phyloP scores from a whole-genome alignment of 2,888 invertebrate genomes.

The Cryptocephalus primarius region DNA sequence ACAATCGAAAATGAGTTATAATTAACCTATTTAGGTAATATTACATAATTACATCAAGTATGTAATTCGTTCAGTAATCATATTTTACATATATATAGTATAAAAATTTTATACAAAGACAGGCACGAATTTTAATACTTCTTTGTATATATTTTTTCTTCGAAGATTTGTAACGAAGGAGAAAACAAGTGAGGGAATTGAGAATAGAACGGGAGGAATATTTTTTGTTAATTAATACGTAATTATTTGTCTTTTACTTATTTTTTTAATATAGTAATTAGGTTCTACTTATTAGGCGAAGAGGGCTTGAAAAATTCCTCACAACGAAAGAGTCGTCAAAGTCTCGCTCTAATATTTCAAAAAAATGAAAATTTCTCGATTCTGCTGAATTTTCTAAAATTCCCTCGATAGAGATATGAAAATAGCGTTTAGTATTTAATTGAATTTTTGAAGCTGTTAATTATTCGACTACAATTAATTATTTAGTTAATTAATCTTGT shows the following conservation, averaged over 20 bases:
- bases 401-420: slow-evolving; percentile 12
- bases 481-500: too few species aligned
- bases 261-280: too few species aligned
- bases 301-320: too few species aligned
- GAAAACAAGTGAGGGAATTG: too few species aligned
- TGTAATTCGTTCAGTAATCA: slow-evolving; percentile 20
- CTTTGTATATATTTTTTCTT: slow-evolving; percentile 8
- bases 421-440: slow-evolving; percentile 11
- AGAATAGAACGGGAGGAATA: too few species aligned
- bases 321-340: too few species aligned
- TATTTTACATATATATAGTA: slow-evolving; percentile 16
- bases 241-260: neutral
- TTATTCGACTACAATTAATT: too few species aligned
- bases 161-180: too few species aligned
- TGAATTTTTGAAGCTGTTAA: neutral
- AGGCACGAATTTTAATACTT: slow-evolving; percentile 30
- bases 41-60: slow-evolving; percentile 23
- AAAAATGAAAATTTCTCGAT: too few species aligned
- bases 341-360: too few species aligned
- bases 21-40: slow-evolving; percentile 21
- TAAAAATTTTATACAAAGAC: slow-evolving; percentile 27
- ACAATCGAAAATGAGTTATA: slow-evolving; percentile 25
- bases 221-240: neutral
- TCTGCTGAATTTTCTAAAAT: too few species aligned
- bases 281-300: too few species aligned